These are phyloP conservation scores for Centropus bengalensis DNA, from an alignment of 2,113 vertebrate genomes.

Conservation along the genomic window DNA sequence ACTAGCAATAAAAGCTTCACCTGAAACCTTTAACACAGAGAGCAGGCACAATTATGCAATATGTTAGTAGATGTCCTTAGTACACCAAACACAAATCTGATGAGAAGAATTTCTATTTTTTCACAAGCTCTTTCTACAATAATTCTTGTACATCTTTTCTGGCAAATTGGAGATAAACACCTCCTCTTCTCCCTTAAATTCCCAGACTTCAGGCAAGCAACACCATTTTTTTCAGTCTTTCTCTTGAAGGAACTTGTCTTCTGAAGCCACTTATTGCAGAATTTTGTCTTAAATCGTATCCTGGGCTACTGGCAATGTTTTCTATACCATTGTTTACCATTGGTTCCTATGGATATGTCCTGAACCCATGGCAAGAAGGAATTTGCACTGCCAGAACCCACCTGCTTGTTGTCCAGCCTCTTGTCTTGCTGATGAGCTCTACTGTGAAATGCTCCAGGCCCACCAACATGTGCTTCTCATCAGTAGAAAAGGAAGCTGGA, in stretches of 20 bases:
- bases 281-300: neutral
- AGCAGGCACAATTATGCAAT: neutral
- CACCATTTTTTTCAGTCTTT: neutral
- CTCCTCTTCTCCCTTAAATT: neutral
- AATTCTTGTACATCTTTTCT: neutral
- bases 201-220: neutral
- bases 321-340: neutral
- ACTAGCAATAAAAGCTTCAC: neutral
- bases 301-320: neutral
- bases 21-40: neutral
- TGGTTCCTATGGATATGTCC: neutral
- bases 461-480: constrained; percentile 46
- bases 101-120: neutral
- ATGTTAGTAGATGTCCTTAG: neutral
- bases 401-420: neutral
- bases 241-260: neutral
- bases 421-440: neutral
- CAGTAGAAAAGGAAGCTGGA: constrained; percentile 20
- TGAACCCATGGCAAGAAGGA: neutral
- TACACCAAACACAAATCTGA: neutral
- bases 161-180: neutral
- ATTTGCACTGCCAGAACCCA: neutral
- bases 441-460: neutral
- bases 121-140: neutral
- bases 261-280: neutral